phyloP scores from a whole-genome alignment of 2,113 vertebrate species.

The Miniopterus natalensis region DNA sequence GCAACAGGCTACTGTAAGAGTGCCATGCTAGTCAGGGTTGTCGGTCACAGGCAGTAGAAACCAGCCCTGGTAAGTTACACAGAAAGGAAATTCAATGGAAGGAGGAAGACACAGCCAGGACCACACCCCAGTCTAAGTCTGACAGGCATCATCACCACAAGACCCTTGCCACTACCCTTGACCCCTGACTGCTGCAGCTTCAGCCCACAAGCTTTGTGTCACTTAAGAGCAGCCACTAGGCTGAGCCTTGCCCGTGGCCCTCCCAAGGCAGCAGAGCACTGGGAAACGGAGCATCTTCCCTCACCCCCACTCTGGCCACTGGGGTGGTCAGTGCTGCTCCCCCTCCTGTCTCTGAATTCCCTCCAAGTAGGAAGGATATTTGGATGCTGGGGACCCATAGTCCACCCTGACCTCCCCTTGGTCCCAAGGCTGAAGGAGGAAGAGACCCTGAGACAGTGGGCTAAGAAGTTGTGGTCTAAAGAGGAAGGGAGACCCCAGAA shows the following conservation, averaged over 20 bases:
- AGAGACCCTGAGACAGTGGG: neutral
- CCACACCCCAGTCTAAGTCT: neutral
- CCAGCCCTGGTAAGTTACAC: neutral
- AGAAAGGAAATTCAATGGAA: neutral
- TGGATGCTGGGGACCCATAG: neutral
- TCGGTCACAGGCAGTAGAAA: neutral
- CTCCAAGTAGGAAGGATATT: neutral
- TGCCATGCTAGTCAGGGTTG: neutral
- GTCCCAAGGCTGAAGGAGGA: neutral
- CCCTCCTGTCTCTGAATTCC: neutral
- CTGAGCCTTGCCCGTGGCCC: neutral
- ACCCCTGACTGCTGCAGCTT: neutral
- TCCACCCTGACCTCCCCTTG: neutral
- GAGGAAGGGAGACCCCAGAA: neutral
- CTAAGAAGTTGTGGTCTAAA: neutral
- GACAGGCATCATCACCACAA: neutral
- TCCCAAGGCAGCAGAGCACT: neutral
- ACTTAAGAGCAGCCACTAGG: neutral
- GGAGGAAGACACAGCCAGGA: neutral
- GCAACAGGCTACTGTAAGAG: neutral
- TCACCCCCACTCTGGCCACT: neutral
- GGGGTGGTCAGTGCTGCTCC: neutral
- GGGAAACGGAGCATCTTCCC: neutral
- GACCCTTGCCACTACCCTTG: neutral
- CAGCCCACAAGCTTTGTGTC: neutral